Conservation (phyloP, 2,797 vertebrate species). For the Triplophysa yarkandensis region DNA sequence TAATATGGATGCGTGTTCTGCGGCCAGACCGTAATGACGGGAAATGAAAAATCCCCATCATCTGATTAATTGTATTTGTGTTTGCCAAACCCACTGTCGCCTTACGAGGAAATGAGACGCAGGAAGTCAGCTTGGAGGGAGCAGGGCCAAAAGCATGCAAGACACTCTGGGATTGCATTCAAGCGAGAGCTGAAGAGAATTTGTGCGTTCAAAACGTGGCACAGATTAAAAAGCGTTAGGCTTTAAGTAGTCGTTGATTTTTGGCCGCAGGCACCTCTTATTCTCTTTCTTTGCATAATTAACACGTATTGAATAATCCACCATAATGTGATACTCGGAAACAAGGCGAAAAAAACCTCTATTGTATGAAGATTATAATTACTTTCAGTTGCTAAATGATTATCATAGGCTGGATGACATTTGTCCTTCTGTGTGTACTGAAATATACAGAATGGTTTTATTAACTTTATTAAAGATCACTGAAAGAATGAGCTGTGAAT, state of each 20-base stretch:
- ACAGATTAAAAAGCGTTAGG: slow-evolving; percentile 63
- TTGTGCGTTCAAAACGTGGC: slow-evolving; percentile 47
- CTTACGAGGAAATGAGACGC: slow-evolving; percentile 55
- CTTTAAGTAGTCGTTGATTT: slow-evolving; percentile 61
- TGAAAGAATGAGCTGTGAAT: slow-evolving; percentile 30
- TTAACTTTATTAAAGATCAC: slow-evolving; percentile 19
- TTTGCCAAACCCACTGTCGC: slow-evolving; percentile 48
- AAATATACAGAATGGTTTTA: slow-evolving; percentile 25
- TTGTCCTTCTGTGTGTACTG: slow-evolving; percentile 7
- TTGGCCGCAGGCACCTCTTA: slow-evolving; percentile 56
- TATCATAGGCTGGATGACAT: slow-evolving; percentile 42
- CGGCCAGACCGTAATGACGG: slow-evolving; percentile 37
- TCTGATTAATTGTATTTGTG: slow-evolving; percentile 59
- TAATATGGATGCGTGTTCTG: slow-evolving; percentile 53
- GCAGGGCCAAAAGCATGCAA: slow-evolving; percentile 46
- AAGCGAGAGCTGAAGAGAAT: slow-evolving; percentile 46
- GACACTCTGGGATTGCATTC: slow-evolving; percentile 37
- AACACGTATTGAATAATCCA: slow-evolving; percentile 59
- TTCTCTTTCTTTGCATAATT: slow-evolving; percentile 64
- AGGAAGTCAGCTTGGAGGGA: slow-evolving; percentile 51
- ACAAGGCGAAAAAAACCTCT: slow-evolving; percentile 61
- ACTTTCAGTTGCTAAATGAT: slow-evolving; percentile 40
- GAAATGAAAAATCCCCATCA: slow-evolving; percentile 54
- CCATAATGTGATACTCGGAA: slow-evolving; percentile 54
- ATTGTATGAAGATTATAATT: slow-evolving; percentile 63